phyloP scores from a whole-genome alignment of 2,888 invertebrate species.

The Pemphredon lugubris region DNA sequence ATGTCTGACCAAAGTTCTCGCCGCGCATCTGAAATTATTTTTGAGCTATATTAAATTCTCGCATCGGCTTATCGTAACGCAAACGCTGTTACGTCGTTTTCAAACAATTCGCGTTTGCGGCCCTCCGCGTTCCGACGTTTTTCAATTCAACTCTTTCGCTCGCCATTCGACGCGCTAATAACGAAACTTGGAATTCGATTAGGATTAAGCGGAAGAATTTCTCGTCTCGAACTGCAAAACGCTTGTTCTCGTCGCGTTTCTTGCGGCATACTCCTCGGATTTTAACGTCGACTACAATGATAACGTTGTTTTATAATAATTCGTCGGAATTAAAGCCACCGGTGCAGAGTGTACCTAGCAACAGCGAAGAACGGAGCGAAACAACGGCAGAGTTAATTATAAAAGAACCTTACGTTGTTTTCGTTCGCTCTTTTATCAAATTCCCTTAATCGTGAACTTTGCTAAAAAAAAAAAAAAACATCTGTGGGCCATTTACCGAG shows the following conservation, averaged over 20 bases:
- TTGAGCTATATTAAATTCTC: too few relatives aligned
- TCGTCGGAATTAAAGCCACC: slow-evolving; percentile 65
- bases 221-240: neutral
- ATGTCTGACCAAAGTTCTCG: too few relatives aligned
- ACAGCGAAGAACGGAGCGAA: slow-evolving; percentile 15
- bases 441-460: neutral
- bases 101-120: neutral
- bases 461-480: neutral
- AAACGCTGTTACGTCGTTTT: too few relatives aligned
- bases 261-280: neutral
- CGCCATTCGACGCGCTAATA: slow-evolving; percentile 14
- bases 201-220: slow-evolving; percentile 24
- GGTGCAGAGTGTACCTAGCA: slow-evolving; percentile 43
- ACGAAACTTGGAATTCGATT: slow-evolving; percentile 31
- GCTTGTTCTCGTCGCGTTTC: neutral
- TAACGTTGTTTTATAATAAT: slow-evolving; percentile 75
- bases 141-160: slow-evolving; percentile 17
- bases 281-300: slow-evolving; percentile 68
- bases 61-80: too few relatives aligned
- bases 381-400: slow-evolving; percentile 55
- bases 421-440: too few relatives aligned
- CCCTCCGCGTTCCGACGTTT: neutral
- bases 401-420: slow-evolving; percentile 1
- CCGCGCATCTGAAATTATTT: too few relatives aligned
- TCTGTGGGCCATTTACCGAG: too few relatives aligned